These are phyloP conservation scores for Erpornis zantholeuca DNA, from an alignment of 2,113 vertebrate species.

Conservation along the genomic window DNA sequence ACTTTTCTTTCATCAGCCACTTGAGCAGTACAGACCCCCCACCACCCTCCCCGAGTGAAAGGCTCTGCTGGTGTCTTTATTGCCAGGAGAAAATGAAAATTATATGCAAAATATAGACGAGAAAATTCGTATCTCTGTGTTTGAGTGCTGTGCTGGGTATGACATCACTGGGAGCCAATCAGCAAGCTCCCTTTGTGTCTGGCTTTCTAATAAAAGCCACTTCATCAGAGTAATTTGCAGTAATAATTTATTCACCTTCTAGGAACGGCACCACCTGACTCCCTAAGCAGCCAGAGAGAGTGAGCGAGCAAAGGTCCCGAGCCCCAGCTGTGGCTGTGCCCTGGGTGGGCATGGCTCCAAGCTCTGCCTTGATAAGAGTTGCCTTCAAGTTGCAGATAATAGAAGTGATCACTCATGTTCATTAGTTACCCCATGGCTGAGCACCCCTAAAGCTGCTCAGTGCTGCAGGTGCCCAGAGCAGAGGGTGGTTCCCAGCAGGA, in stretches of 20 bases:
- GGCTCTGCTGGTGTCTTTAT: neutral
- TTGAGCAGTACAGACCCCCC: neutral
- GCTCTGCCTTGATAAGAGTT: neutral
- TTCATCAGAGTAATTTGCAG: constrained; percentile 59
- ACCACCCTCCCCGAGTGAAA: neutral
- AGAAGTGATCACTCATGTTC: neutral
- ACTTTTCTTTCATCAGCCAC: constrained; percentile 16
- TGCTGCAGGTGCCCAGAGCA: neutral
- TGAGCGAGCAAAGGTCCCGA: rapidly evolving
- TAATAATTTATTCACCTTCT: constrained; percentile 51
- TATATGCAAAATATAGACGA: neutral
- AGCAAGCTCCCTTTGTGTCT: constrained; percentile 54
- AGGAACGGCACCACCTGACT: neutral
- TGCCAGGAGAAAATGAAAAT: constrained; percentile 34
- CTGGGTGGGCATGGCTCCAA: neutral
- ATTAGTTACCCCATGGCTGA: neutral
- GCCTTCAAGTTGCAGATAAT: neutral
- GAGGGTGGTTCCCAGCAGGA: neutral
- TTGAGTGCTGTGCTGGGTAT: constrained; percentile 42
- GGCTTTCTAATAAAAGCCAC: constrained; percentile 59
- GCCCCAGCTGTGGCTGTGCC: neutral
- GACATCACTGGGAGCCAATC: constrained; percentile 71
- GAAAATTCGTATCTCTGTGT: neutral
- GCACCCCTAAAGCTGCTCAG: neutral
- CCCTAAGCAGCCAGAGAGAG: neutral